A percentile compares a stretch with the other conserved stretches of the same genome.
Evolutionary conservation across 2,888 invertebrate genomes (phyloP).

Genomic region (Halictus ligatus): DNA sequence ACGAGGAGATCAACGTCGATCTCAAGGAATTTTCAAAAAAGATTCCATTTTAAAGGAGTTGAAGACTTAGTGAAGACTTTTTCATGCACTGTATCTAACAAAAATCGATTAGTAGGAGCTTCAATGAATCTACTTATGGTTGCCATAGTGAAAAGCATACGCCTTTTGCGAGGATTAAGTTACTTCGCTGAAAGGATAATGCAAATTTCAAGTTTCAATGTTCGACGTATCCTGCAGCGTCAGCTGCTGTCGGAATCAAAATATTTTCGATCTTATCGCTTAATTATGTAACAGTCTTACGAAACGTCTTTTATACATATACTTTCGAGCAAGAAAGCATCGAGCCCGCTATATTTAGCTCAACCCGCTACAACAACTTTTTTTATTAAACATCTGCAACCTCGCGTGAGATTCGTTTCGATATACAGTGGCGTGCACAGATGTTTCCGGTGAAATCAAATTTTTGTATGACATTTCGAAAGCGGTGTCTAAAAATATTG

Average conservation of each 20-base stretch:
- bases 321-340: neutral
- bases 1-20: neutral
- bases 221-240: neutral
- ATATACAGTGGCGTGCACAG: neutral
- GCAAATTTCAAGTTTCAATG: neutral
- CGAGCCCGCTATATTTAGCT: neutral
- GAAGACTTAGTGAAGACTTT: too few relatives aligned
- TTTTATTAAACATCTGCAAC: constrained; percentile 4
- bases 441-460: neutral
- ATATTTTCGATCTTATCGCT: neutral
- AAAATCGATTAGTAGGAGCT: too few relatives aligned
- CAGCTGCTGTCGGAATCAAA: neutral
- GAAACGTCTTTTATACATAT: neutral
- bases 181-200: neutral
- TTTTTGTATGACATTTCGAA: constrained; percentile 2
- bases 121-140: too few relatives aligned
- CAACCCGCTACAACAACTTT: neutral
- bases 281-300: neutral
- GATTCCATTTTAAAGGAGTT: too few relatives aligned
- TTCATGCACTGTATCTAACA: too few relatives aligned
- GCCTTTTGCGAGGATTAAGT: neutral
- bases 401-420: neutral
- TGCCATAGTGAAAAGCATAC: too few relatives aligned
- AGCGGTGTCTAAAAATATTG: neutral
- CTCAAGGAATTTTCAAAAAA: too few relatives aligned